Conservation (phyloP, 2,797 vertebrate species). For the Luscinia megarhynchos region DNA sequence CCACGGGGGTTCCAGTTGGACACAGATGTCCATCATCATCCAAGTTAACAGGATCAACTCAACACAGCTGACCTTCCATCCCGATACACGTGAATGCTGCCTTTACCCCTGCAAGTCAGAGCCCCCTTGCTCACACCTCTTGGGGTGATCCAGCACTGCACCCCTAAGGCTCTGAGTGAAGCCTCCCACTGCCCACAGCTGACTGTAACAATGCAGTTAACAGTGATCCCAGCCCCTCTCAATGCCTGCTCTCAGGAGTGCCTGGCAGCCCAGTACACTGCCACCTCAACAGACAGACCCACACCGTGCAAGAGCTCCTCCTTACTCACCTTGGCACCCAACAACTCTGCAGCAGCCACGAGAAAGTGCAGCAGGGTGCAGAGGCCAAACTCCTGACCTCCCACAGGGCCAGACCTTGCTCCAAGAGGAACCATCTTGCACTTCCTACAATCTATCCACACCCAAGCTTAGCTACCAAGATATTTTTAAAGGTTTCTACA, state of each 20-base stretch:
- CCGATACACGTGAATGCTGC: rapidly evolving
- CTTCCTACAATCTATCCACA: rapidly evolving
- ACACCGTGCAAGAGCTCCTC: rapidly evolving
- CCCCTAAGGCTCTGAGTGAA: rapidly evolving
- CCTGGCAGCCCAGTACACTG: rapidly evolving
- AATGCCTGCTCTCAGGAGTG: rapidly evolving
- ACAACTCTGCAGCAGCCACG: rapidly evolving
- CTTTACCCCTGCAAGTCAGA: background rate
- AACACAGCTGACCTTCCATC: background rate
- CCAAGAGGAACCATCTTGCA: rapidly evolving
- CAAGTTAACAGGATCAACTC: background rate
- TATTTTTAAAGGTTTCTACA: background rate
- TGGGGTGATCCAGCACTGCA: background rate
- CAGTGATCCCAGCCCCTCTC: rapidly evolving
- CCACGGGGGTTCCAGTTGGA: background rate
- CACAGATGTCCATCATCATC: background rate
- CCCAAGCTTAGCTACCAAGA: background rate
- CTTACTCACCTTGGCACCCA: rapidly evolving
- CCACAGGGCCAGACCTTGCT: rapidly evolving
- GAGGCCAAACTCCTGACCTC: rapidly evolving
- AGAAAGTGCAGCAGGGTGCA: background rate
- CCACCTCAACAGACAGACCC: no score
- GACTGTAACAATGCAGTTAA: no score
- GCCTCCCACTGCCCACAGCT: background rate
- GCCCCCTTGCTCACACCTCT: background rate